Base-by-base conservation (phyloP, 1,140 invertebrate genomes). In the Popillia japonica region DNA sequence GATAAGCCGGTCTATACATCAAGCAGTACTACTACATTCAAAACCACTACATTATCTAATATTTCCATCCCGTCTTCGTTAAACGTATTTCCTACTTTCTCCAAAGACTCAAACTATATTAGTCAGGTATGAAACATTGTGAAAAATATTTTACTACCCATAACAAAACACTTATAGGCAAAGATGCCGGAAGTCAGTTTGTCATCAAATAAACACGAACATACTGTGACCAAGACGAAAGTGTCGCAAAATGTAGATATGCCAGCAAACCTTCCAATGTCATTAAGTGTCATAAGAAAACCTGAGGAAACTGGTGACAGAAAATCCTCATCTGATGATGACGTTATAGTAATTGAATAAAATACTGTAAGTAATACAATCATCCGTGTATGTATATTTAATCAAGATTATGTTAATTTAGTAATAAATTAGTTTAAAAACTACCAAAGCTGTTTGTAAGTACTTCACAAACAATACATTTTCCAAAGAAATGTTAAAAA, bases 51-150 rank as follows among this genome's bases (percentile, higher is more conserved):
- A 73, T 11, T 59, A 27, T 42, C 74, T 22, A 75, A 75, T 55
- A 48, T 75, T 41, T 41, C 40, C n/a, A 42, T 75, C 6, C 74
- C 74, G 0, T 42, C 74, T 48, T 75, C 74, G 20, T 48, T 75
- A 75, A 75, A 75, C 17, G 74, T 75, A 42, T 48, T 48, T 75
- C 84, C 84, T 7, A 83, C 79, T 73, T 86, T 84, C 82, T 77
- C 80, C 23, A 22, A 80, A 23, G 84, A 85, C 20, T 84, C 83
- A 9, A 83, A 83, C 20, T 85, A 84, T 27, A 83, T 85, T 75
- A 84, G 80, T 79, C 85, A 86, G 84, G 85, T 86, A 80, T 82
- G 41, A 64, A 17, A 27, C 9, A 64, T 10, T 17, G 61, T 79
- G 41, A 72, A 42, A 48, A 73, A 41, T 77, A 72, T 73, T 77